These are phyloP conservation scores for Ophiodon elongatus DNA, from an alignment of 2,113 vertebrate genomes.

Conservation along the genomic window DNA sequence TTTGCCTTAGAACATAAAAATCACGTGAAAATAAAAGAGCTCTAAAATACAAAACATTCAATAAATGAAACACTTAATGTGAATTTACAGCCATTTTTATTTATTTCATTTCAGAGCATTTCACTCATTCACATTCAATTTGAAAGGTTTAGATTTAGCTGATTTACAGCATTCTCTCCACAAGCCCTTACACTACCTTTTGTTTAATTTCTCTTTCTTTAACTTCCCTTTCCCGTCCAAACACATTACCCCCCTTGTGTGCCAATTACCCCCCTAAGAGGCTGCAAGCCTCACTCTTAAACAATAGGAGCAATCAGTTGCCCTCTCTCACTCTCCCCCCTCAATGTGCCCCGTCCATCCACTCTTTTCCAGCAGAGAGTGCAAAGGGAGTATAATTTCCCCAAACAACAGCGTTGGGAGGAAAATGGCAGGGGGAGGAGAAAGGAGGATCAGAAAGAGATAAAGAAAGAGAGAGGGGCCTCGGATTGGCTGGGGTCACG, in stretches of 20 bases:
- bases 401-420: constrained; percentile 76
- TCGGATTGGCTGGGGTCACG: constrained; percentile 63
- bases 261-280: constrained; percentile 82
- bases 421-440: constrained; percentile 67
- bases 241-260: constrained; percentile 81
- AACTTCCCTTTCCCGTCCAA: constrained; percentile 68
- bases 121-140: constrained; percentile 17
- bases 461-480: constrained; percentile 48
- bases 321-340: constrained; percentile 60
- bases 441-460: constrained; percentile 53
- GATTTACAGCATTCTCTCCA: constrained; percentile 32
- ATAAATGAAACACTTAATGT: background rate
- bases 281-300: constrained; percentile 78
- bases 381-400: constrained; percentile 80
- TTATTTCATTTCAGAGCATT: constrained; percentile 6
- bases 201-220: constrained; percentile 62
- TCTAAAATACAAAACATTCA: background rate
- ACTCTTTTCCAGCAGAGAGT: constrained; percentile 69
- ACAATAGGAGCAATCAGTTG: constrained; percentile 86
- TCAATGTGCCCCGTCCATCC: constrained; percentile 61
- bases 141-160: constrained; percentile 35
- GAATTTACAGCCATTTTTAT: background rate
- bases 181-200: constrained; percentile 43
- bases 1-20: constrained; percentile 23
- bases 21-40: background rate